Evolutionary conservation across 2,113 vertebrate species (phyloP).

Genomic region (Rhinolophus ferrumequinum): DNA sequence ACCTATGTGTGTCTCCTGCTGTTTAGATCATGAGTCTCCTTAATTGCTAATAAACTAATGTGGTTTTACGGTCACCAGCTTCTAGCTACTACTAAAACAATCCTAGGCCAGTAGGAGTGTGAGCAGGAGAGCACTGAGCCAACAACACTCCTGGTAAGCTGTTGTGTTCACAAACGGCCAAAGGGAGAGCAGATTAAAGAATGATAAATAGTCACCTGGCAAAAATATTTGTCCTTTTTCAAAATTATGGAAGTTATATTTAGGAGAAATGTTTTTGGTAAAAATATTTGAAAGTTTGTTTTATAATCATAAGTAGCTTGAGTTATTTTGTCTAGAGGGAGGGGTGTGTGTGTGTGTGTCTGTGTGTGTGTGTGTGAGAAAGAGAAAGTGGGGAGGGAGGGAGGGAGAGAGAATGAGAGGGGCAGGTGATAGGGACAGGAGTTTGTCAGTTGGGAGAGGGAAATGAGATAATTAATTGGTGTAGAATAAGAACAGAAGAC

Average conservation of each 20-base stretch:
- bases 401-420: background rate
- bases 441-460: background rate
- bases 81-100: background rate
- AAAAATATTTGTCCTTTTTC: constrained; percentile 68
- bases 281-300: constrained; percentile 77
- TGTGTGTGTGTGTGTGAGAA: too few relatives aligned
- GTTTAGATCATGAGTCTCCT: background rate
- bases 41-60: background rate
- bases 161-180: background rate
- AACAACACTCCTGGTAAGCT: background rate
- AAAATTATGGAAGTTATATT: constrained; percentile 57
- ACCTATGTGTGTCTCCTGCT: background rate
- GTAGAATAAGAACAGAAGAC: constrained; percentile 66
- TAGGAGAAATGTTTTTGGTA: constrained; percentile 71
- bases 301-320: constrained; percentile 59
- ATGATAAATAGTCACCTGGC: constrained; percentile 60
- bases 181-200: constrained; percentile 34
- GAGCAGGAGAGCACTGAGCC: too few relatives aligned
- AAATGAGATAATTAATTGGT: constrained; percentile 55
- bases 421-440: background rate
- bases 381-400: background rate
- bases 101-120: background rate
- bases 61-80: background rate
- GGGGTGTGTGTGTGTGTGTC: too few relatives aligned
- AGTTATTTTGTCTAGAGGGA: constrained; percentile 10